A percentile compares a stretch with the other conserved stretches of the same genome.
Conservation (phyloP, 2,888 invertebrate species). For the Cremastinae sp. region DNA sequence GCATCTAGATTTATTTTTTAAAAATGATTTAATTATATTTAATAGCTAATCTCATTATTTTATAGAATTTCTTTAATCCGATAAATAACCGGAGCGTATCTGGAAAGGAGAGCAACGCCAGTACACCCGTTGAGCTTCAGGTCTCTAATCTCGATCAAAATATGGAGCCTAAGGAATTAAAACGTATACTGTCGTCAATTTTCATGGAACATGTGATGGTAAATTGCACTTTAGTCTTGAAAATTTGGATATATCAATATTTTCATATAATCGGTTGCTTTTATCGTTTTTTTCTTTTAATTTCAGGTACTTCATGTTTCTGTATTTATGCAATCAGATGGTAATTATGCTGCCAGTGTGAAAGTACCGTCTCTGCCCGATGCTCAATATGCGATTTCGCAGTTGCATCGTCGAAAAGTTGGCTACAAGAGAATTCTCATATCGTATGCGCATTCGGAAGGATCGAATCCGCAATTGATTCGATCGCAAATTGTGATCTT, state of each 20-base stretch:
- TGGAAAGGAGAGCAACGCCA: slow-evolving; percentile 67
- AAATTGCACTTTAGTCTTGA: slow-evolving; percentile 59
- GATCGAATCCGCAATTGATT: slow-evolving; percentile 85
- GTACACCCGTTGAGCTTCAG: slow-evolving; percentile 83
- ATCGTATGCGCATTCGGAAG: slow-evolving; percentile 85
- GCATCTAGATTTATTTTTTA: slow-evolving; percentile 10
- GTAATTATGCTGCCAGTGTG: slow-evolving; percentile 86
- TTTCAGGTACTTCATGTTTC: slow-evolving; percentile 83
- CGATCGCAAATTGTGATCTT: slow-evolving; percentile 87
- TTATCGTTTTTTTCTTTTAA: slow-evolving; percentile 24
- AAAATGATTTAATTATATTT: slow-evolving; percentile 27
- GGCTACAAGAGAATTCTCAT: slow-evolving; percentile 91
- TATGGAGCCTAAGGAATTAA: slow-evolving; percentile 86
- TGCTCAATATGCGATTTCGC: slow-evolving; percentile 89
- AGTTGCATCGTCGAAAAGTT: slow-evolving; percentile 90
- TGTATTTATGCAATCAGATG: slow-evolving; percentile 85
- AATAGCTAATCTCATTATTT: slow-evolving; percentile 19
- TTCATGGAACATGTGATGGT: slow-evolving; percentile 86
- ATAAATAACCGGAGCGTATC: slow-evolving; percentile 73
- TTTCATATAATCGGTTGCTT: background rate
- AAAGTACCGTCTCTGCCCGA: slow-evolving; percentile 87
- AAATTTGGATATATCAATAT: slow-evolving; percentile 9
- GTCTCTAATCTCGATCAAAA: slow-evolving; percentile 88
- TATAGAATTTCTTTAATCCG: slow-evolving; percentile 78
- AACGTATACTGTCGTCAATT: slow-evolving; percentile 83